Percentiles rank a stretch among this genome's conserved stretches.
Evolutionary conservation across 2,797 vertebrate genomes (phyloP).

Genomic region (Danio jaintianensis): DNA sequence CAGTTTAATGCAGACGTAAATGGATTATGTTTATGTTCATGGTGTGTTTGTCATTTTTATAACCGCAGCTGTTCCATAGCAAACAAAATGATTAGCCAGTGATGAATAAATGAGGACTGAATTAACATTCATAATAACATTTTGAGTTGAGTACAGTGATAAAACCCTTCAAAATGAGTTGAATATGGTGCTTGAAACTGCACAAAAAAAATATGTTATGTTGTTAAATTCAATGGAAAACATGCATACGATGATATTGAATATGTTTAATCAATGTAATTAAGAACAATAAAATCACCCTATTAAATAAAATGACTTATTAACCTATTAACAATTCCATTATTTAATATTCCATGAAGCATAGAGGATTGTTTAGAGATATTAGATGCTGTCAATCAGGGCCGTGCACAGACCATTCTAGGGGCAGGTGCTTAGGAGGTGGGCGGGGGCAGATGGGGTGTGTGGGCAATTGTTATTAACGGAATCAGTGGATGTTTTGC

Average conservation of each 20-base stretch:
- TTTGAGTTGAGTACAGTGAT: neutral
- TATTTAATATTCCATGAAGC: neutral
- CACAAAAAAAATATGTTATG: neutral
- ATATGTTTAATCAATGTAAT: neutral
- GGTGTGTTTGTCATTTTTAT: conserved; percentile 7
- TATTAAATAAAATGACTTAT: too few species aligned
- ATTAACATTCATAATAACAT: conserved; percentile 4
- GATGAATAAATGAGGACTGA: neutral
- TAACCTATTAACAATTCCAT: neutral
- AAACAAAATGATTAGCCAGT: neutral
- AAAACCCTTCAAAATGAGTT: neutral
- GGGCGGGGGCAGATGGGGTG: too few species aligned
- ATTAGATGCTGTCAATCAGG: neutral
- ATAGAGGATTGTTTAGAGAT: neutral
- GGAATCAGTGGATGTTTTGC: too few species aligned
- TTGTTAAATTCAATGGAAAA: neutral
- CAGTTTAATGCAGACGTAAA: conserved; percentile 2
- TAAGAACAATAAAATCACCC: neutral
- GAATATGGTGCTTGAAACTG: neutral
- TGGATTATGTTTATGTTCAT: neutral
- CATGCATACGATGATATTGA: neutral
- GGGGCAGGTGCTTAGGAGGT: too few species aligned
- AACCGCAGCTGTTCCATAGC: neutral
- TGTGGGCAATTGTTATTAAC: too few species aligned
- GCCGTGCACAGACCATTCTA: too few species aligned